Evolutionary conservation across 1,140 invertebrate species (phyloP), one percentile per base, ranked within the genome.

Genomic region (Maniola jurtina): DNA sequence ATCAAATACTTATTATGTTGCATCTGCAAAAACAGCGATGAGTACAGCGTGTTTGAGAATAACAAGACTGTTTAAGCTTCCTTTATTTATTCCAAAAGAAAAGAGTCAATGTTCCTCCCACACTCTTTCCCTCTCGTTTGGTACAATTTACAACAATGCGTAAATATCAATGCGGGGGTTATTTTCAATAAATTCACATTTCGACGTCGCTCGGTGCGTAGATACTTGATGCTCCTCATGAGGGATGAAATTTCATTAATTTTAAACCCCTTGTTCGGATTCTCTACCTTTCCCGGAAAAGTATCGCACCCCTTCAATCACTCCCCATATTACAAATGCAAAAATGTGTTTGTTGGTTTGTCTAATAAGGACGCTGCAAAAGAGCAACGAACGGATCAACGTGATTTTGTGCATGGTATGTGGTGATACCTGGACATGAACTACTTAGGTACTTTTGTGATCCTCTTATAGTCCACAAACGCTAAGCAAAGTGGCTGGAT

Each of bases 121-220:
- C 48, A 11, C 16, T 14, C 48, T 6, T 11, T 45, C 16, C 48
- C 48, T 14, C 14, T 52, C 48, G 48, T 25, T 16, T 13, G 54
- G 5, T 35, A 64, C 40, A 62, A 38, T 62, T 62, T 67, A 57
- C 50, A 67, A 36, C 59, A 38, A 15, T 48, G 55, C 66, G 60
- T 67, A 62, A 67, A 67, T 67, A 62, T 62, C 66, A 67, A 67
- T 67, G 55, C 2, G 11, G 35, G 48, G 59, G 59, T 50, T 55
- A 58, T 67, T 67, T 62, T 62, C 66, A 67, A 67, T 67, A 67
- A 67, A 67, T 62, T 67, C 66, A 48, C 60, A 62, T 62, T 62
- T 67, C 60, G 52, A 57, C 40, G 52, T 62, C 62, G 15, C 40
- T 58, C 59, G 65, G 36, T 66, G 13, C 6, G 33, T 35, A 40